Percentiles rank a stretch among this genome's conserved stretches.
Evolutionary conservation across 1,140 invertebrate species (phyloP).

Genomic region (Paralvinella palmiformis): DNA sequence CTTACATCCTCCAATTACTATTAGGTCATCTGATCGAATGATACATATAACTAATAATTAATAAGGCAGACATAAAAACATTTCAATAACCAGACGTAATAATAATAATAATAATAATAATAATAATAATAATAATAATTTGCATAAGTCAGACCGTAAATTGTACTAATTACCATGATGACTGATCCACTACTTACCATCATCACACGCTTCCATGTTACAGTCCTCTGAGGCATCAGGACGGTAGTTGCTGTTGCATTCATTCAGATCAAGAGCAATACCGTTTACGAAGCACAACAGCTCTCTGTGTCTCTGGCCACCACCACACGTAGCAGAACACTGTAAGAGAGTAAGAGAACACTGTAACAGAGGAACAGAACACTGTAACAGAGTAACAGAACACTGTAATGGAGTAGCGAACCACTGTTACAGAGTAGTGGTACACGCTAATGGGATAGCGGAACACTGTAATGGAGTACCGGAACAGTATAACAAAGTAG

Average conservation of each 20-base stretch:
- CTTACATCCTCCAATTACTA: conserved; percentile 8
- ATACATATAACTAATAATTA: no score
- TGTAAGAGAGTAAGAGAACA: background rate
- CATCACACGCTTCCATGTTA: conserved; percentile 14
- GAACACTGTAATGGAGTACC: no score
- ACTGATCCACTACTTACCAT: conserved; percentile 5
- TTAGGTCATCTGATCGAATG: conserved; percentile 12
- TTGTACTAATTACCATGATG: background rate
- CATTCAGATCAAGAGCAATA: background rate
- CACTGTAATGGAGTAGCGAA: no score
- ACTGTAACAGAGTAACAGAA: no score
- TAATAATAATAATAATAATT: background rate
- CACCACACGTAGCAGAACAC: conserved; percentile 18
- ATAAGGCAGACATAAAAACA: no score
- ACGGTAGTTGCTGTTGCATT: conserved; percentile 12
- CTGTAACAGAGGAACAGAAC: no score
- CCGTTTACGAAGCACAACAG: conserved; percentile 13
- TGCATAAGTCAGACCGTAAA: background rate
- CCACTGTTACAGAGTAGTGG: no score
- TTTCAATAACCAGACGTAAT: no score
- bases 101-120: background rate
- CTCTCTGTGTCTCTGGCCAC: conserved; percentile 12
- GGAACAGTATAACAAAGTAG: no score
- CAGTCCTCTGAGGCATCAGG: conserved; percentile 12
- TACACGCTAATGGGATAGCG: no score